phyloP scores from a whole-genome alignment of 2,113 vertebrate species.

The Columba livia region DNA sequence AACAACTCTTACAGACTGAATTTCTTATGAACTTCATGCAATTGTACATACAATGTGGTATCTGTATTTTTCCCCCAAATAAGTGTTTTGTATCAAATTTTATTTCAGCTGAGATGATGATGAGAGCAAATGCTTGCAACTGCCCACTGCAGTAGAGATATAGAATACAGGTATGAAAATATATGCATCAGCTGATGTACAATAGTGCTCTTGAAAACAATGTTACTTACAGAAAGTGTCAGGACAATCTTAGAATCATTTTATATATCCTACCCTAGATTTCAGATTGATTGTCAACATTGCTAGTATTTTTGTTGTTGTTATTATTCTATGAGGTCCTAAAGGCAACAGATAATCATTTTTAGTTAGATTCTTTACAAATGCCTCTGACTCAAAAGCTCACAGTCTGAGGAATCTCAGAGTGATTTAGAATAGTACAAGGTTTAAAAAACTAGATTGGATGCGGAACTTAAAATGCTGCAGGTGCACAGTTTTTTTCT shows the following conservation, averaged over 20 bases:
- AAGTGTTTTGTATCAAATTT: slow-evolving; percentile 51
- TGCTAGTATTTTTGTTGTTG: neutral
- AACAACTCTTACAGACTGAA: neutral
- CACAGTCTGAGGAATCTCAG: neutral
- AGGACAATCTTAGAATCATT: slow-evolving; percentile 58
- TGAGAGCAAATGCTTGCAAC: slow-evolving; percentile 44
- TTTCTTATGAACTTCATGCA: slow-evolving; percentile 33
- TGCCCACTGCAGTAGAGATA: slow-evolving; percentile 39
- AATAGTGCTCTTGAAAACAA: slow-evolving; percentile 61
- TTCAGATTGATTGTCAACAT: neutral
- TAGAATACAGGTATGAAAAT: slow-evolving; percentile 38
- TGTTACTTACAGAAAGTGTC: slow-evolving; percentile 36
- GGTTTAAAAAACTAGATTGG: neutral
- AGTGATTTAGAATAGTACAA: neutral
- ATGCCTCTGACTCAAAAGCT: neutral
- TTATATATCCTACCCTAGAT: neutral
- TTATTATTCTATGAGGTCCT: neutral
- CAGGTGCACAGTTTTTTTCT: neutral
- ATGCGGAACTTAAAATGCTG: neutral
- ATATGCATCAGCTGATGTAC: slow-evolving; percentile 28
- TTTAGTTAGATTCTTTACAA: neutral
- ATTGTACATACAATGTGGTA: neutral
- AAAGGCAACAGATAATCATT: neutral
- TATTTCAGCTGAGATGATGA: slow-evolving; percentile 25
- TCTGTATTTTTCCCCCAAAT: neutral